Evolutionary conservation across 64 coral and sea anemone genomes (phyloP), one percentile per base, ranked within the genome.

Genomic region (Platygyra sinensis): DNA sequence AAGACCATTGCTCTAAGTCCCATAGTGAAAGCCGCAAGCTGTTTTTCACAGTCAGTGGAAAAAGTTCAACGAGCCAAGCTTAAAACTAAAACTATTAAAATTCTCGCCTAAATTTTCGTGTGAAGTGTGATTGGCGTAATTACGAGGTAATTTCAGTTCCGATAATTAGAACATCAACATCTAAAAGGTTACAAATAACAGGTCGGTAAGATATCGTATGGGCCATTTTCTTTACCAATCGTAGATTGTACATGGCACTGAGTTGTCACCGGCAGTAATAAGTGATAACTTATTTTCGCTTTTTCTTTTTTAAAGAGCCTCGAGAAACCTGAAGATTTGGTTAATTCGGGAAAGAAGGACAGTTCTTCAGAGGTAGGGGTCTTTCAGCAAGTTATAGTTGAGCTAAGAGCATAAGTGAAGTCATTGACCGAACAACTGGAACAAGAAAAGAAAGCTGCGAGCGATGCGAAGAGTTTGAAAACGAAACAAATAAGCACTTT

Each of bases 391-490:
- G 32, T 87, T 86, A 80, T 7, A 33, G 33, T 39, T 73, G 22
- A 39, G 17, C 80, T 96, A 42, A 74, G 67, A 89, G 59, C 92
- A 4, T 91, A 96, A 57, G 86, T 96, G 11, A 59, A 30, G 15
- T 39, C 59, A 27, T 18, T 96, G 18, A 87, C 72, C 29, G 73
- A 79, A 42, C 86, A 96, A 46, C 67, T 96, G 64, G 49, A 89
- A 77, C 69, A 80, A 38, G 88, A 90, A 87, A 67, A 96, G 31
- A 87, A 73, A 59, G 62, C 79, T 30, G 72, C 39, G 7, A 78
- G 65, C 20, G 90, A 93, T 62, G 67, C 92, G 46, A 96, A 92
- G 42, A 78, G 89, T 27, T 76, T 93, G 51, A 96, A 96, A 89
- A 88, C 78, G 30, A 86, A 93, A 86, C 94, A 96, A 80, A 73